Base-by-base conservation (phyloP, 2,113 vertebrate genomes). In the Hippocampus guttulatus region DNA sequence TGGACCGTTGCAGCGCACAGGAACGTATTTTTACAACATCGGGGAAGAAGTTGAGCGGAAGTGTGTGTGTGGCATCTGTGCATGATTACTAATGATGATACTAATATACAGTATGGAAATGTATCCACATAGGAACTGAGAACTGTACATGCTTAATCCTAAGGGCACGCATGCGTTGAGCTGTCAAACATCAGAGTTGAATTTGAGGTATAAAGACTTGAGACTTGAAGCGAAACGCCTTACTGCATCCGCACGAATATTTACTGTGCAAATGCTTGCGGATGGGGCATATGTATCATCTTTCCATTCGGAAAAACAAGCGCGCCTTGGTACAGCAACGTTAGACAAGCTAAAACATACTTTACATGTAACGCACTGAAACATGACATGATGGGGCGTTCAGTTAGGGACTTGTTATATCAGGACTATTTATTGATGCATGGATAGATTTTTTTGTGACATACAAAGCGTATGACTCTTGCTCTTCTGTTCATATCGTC, bases 201-300 rank as follows among this genome's bases (percentile, higher is more conserved):
- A 69, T 11, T 64, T 38, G 47, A 51, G 16, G 47, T 18, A 61
- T 6, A 38, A 38, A 38, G 33, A 6, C 33, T 47, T 68, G 33
- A 18, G 62, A 11, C 38, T 64, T 43, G 18, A 64, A 25, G 23
- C 27, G 45, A 71, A 66, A 77, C 40, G 68, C 68, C 74, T n/a
- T 58, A 12, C 23, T 20, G 12, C 47, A 51, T 20, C 62, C 41
- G 3, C 27, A 41, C 68, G 16, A 62, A 67, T 64, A 60, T 71
- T 64, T 47, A 64, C 63, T 73, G 25, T 54, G 41, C 9, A 67
- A 1, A 47, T 62, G n/a, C 16, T 33, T 11, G 9, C 27, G 15
- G n/a, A n/a, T n/a, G n/a, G 15, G 27, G 25, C 30, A 0, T 61
- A 61, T 52, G 3, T 69, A 73, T 70, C 40, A 67, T 21, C 16